These are phyloP conservation scores for Argyrosomus japonicus DNA, from an alignment of 2,113 vertebrate species.

Conservation along the genomic window DNA sequence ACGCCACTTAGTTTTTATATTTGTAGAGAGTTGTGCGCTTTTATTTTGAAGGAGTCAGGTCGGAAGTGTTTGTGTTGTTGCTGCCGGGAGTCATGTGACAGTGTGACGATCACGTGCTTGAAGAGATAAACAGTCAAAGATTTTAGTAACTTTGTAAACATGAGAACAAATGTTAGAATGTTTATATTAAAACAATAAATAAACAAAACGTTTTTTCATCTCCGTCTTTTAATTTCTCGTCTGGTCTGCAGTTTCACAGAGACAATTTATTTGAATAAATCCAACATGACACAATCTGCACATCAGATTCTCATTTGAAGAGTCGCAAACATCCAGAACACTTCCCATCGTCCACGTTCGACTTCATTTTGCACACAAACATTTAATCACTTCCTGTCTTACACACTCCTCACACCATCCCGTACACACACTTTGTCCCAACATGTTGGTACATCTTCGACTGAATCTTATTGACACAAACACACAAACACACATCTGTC, in stretches of 20 bases:
- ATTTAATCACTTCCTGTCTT: too few relatives aligned
- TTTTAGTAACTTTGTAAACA: neutral
- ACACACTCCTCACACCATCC: neutral
- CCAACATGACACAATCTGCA: neutral
- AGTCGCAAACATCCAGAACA: neutral
- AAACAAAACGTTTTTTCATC: neutral
- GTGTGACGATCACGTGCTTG: neutral
- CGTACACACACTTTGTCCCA: too few relatives aligned
- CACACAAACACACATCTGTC: too few relatives aligned
- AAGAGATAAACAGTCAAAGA: neutral
- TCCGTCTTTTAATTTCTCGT: constrained; percentile 2
- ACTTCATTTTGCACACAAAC: neutral
- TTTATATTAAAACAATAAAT: neutral
- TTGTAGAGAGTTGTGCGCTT: neutral
- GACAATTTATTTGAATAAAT: neutral
- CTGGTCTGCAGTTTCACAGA: neutral
- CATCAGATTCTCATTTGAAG: neutral
- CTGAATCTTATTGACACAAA: too few relatives aligned
- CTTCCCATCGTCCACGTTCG: neutral
- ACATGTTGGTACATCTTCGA: too few relatives aligned
- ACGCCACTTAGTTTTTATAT: neutral
- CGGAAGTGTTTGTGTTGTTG: neutral
- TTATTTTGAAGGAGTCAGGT: constrained; percentile 16
- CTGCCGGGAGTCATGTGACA: constrained; percentile 17
- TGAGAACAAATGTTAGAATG: neutral